Percentiles rank a stretch among this genome's conserved stretches.
Evolutionary conservation across 2,113 vertebrate species (phyloP).

Genomic region (Agapornis roseicollis): DNA sequence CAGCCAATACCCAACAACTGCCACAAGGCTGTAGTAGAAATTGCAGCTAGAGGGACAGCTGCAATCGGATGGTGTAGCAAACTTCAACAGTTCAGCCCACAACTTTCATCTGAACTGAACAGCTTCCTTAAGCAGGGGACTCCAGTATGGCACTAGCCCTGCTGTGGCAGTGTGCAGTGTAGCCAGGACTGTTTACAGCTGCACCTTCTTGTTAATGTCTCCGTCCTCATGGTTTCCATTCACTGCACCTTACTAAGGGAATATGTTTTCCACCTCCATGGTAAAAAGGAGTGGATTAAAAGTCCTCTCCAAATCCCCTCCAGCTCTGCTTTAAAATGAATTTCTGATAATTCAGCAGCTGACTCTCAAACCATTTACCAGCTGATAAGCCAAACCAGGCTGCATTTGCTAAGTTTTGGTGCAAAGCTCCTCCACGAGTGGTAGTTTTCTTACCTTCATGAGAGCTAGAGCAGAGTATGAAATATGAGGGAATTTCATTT

Average conservation of each 20-base stretch:
- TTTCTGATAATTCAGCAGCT: background rate
- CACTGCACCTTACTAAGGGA: background rate
- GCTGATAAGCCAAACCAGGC: background rate
- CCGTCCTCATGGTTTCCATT: background rate
- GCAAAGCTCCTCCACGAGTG: background rate
- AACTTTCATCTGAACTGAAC: background rate
- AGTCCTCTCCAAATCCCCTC: background rate
- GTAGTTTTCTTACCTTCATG: slow-evolving; percentile 84
- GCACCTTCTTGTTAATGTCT: background rate
- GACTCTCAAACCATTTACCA: background rate
- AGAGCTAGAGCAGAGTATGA: slow-evolving; percentile 84
- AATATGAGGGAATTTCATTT: slow-evolving; percentile 87
- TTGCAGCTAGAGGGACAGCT: background rate
- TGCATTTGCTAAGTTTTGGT: background rate
- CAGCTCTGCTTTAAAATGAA: background rate
- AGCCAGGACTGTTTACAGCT: background rate
- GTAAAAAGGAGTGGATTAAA: background rate
- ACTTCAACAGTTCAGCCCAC: background rate
- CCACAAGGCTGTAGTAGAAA: background rate
- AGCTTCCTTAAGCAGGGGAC: background rate
- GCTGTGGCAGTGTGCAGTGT: background rate
- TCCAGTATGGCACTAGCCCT: background rate
- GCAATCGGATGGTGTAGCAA: background rate
- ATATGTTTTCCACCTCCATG: background rate
- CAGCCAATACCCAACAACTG: background rate